Conservation (phyloP, 2,888 invertebrate species). For the Uropetala carovei region DNA sequence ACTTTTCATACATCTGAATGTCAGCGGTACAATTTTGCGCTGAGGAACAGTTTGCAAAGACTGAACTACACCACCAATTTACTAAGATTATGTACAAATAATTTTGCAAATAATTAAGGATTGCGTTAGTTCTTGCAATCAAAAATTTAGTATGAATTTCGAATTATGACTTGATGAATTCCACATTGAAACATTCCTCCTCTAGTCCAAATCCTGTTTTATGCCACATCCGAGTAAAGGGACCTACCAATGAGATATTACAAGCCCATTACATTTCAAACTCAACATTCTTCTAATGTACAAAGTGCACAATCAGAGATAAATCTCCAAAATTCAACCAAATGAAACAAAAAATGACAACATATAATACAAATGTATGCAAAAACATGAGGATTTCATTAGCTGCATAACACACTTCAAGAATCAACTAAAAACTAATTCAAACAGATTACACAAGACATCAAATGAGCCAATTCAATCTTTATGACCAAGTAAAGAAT, state of each 20-base stretch:
- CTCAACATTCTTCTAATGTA: background rate
- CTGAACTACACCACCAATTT: slow-evolving; percentile 35
- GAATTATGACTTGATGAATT: background rate
- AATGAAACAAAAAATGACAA: background rate
- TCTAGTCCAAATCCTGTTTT: background rate
- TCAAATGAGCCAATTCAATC: background rate
- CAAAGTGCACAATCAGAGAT: background rate
- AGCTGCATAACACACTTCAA: background rate
- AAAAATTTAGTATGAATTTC: background rate
- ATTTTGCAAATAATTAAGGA: background rate
- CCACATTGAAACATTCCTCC: background rate
- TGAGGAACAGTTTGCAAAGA: slow-evolving; percentile 27
- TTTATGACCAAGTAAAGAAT: background rate
- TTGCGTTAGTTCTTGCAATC: background rate
- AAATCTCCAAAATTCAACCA: background rate
- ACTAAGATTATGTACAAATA: slow-evolving; percentile 52
- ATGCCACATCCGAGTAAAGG: background rate
- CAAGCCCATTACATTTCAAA: slow-evolving; percentile 32
- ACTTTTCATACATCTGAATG: background rate
- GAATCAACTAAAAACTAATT: background rate
- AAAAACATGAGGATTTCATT: background rate
- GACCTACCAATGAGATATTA: slow-evolving; percentile 23
- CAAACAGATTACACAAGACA: background rate
- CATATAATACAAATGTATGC: background rate
- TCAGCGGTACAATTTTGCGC: background rate